phyloP scores from a whole-genome alignment of 2,888 invertebrate species.

The Pristionchus mayeri region DNA sequence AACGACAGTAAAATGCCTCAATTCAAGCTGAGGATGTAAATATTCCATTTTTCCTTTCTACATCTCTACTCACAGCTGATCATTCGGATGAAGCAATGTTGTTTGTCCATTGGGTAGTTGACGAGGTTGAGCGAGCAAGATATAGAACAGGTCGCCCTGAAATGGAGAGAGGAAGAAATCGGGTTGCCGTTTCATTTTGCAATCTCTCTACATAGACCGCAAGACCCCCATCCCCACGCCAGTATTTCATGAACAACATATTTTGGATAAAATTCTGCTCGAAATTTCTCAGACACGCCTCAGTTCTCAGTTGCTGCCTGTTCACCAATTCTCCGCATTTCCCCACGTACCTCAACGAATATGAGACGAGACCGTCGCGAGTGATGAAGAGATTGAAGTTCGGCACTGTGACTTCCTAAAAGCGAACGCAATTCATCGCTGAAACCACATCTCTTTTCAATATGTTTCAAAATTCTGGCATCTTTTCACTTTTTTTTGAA shows the following conservation, averaged over 20 bases:
- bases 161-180: too few relatives aligned
- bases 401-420: conserved; percentile 66
- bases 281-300: too few relatives aligned
- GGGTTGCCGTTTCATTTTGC: too few relatives aligned
- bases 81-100: conserved; percentile 69
- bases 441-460: too few relatives aligned
- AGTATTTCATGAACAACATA: too few relatives aligned
- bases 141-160: conserved; percentile 36
- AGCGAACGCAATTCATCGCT: too few relatives aligned
- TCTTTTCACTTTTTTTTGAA: background rate
- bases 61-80: conserved; percentile 71
- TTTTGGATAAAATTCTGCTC: too few relatives aligned
- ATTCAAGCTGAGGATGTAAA: background rate
- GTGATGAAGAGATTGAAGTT: conserved; percentile 73
- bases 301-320: background rate
- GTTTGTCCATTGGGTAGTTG: conserved; percentile 74
- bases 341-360: conserved; percentile 63
- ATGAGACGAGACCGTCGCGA: conserved; percentile 69
- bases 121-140: conserved; percentile 42
- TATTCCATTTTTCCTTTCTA: too few relatives aligned
- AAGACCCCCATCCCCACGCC: too few relatives aligned
- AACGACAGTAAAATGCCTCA: background rate
- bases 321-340: background rate
- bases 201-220: too few relatives aligned
- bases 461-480: too few relatives aligned